Evolutionary conservation across 2,113 vertebrate genomes (phyloP).

Genomic region (Lutjanus erythropterus): DNA sequence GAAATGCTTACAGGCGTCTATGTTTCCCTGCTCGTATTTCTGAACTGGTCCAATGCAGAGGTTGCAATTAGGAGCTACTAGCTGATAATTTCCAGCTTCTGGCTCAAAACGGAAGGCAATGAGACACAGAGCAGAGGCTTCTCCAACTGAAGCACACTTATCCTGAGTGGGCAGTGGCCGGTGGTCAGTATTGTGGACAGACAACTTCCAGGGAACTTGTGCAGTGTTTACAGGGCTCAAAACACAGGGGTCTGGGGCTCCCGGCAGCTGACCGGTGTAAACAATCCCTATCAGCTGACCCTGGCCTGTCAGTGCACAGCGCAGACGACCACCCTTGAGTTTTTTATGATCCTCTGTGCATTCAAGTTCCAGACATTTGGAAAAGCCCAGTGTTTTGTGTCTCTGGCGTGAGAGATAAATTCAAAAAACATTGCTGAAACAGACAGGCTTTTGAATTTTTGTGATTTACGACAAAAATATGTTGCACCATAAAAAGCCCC

Average conservation of each 20-base stretch:
- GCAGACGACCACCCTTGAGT: conserved; percentile 66
- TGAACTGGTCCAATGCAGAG: conserved; percentile 4
- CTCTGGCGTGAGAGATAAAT: conserved; percentile 40
- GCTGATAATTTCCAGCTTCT: conserved; percentile 35
- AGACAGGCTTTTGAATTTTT: conserved; percentile 32
- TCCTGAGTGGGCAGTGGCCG: conserved; percentile 4
- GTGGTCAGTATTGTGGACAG: background rate
- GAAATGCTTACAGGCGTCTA: conserved; percentile 13
- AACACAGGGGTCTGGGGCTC: conserved; percentile 15
- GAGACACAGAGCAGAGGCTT: conserved; percentile 33
- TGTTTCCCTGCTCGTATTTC: conserved; percentile 7
- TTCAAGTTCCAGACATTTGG: conserved; percentile 56
- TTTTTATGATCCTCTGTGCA: conserved; percentile 53
- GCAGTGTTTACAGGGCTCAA: conserved; percentile 34
- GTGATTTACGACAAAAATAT: conserved; percentile 43
- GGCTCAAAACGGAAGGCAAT: conserved; percentile 10
- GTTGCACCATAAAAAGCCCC: conserved; percentile 44
- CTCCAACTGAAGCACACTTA: background rate
- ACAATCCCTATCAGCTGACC: conserved; percentile 54
- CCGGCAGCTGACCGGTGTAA: conserved; percentile 54
- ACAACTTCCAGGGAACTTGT: conserved; percentile 24
- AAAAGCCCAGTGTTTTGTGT: conserved; percentile 34
- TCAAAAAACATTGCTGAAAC: conserved; percentile 32
- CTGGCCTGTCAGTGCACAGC: conserved; percentile 36
- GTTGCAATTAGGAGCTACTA: conserved; percentile 14